These are phyloP conservation scores for Ormyrus nitidulus DNA, from an alignment of 2,888 invertebrate genomes.

Conservation along the genomic window DNA sequence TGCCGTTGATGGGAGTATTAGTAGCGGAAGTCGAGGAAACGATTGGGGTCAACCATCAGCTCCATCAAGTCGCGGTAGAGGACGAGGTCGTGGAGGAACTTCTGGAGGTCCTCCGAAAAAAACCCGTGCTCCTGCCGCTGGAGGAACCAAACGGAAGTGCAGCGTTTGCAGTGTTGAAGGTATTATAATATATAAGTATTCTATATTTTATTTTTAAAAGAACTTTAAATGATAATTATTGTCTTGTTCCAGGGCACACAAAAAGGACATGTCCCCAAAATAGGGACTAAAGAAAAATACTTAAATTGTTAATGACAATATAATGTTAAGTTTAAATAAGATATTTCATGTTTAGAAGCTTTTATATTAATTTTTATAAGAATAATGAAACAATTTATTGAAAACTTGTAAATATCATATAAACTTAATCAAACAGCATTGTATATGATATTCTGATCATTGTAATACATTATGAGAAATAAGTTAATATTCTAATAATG, in stretches of 20 bases:
- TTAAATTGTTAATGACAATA: background rate
- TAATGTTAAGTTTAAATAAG: background rate
- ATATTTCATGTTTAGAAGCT: background rate
- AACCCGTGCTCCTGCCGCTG: conserved; percentile 46
- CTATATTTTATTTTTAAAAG: background rate
- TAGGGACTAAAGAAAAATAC: conserved; percentile 61
- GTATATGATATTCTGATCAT: background rate
- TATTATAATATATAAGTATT: conserved; percentile 62
- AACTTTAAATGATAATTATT: conserved; percentile 1
- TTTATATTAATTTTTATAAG: conserved; percentile 41
- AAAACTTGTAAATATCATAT: conserved; percentile 37
- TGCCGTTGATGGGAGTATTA: conserved; percentile 68
- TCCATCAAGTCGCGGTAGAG: conserved; percentile 52
- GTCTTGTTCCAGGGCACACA: conserved; percentile 72
- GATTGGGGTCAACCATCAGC: conserved; percentile 54
- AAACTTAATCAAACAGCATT: background rate
- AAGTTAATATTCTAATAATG: too few species aligned
- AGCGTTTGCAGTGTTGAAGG: conserved; percentile 85
- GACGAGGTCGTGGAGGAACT: conserved; percentile 57
- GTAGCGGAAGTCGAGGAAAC: conserved; percentile 58
- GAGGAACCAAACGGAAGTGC: conserved; percentile 79
- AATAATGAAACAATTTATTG: conserved; percentile 37
- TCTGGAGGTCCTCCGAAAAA: conserved; percentile 51
- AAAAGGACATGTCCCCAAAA: conserved; percentile 74
- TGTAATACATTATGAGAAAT: conserved; percentile 19